Evolutionary conservation across 2,888 invertebrate species (phyloP).

Genomic region (Alentia gelatinosa): DNA sequence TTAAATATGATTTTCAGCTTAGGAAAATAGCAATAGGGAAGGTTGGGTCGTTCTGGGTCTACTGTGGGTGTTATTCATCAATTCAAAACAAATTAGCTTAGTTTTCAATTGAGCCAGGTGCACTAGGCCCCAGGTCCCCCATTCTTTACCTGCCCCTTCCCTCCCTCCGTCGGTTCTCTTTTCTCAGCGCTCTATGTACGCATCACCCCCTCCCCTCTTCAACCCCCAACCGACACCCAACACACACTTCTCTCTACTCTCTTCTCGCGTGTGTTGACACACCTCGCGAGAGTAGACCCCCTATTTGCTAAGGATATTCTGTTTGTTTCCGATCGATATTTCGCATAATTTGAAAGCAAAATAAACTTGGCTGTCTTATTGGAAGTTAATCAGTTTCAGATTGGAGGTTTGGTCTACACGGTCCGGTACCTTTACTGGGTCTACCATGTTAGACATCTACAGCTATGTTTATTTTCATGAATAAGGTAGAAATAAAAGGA

Average conservation of each 20-base stretch:
- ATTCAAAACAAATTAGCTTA: neutral
- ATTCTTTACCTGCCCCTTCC: neutral
- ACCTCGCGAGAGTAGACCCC: neutral
- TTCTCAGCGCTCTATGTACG: neutral
- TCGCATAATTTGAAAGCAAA: conserved; percentile 46
- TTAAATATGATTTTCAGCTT: neutral
- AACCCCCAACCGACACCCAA: neutral
- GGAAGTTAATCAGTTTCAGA: conserved; percentile 46
- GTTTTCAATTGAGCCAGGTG: neutral
- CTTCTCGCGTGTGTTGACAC: neutral
- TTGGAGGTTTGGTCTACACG: neutral
- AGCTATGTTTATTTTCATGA: too few species aligned
- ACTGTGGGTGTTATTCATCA: neutral
- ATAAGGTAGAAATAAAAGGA: too few species aligned
- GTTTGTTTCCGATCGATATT: conserved; percentile 30
- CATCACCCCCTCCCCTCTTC: neutral
- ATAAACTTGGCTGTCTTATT: conserved; percentile 32
- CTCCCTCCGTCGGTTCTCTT: neutral
- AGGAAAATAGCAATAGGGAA: neutral
- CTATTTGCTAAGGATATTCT: neutral
- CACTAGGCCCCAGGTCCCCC: neutral
- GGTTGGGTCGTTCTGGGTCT: neutral
- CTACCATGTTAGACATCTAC: neutral
- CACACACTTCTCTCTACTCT: neutral
- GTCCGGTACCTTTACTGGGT: too few species aligned